A percentile compares a stretch with the other conserved stretches of the same genome.
phyloP scores from a whole-genome alignment of 2,113 vertebrate species.

The Myiopsitta monachus region DNA sequence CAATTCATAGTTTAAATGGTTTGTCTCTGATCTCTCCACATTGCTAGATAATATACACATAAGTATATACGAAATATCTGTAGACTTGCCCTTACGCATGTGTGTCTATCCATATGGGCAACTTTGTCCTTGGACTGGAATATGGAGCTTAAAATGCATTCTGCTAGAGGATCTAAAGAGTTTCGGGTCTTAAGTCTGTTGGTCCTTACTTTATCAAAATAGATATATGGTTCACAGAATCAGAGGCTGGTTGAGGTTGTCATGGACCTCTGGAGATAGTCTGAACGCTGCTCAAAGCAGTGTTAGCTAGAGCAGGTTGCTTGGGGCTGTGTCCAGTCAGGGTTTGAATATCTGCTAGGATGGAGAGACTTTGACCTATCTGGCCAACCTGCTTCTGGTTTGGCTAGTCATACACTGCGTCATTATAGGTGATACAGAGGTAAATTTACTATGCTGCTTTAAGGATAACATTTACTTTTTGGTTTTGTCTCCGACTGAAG shows the following conservation, averaged over 20 bases:
- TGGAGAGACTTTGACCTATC: background rate
- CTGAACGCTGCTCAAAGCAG: background rate
- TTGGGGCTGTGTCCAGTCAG: background rate
- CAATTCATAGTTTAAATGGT: background rate
- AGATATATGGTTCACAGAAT: background rate
- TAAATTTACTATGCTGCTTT: background rate
- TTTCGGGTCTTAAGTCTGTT: background rate
- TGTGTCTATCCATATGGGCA: background rate
- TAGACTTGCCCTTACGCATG: accelerated
- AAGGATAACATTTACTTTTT: background rate
- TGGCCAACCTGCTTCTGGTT: background rate
- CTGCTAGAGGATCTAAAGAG: background rate
- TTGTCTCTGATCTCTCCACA: background rate
- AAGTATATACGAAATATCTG: accelerated
- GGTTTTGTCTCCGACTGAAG: background rate
- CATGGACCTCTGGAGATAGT: background rate
- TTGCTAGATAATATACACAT: background rate
- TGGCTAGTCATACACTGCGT: background rate
- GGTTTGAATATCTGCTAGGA: background rate
- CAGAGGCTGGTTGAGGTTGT: background rate
- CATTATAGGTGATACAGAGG: background rate
- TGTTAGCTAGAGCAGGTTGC: background rate
- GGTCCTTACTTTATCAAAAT: background rate
- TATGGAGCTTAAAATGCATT: background rate
- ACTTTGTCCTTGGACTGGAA: background rate